phyloP scores from a whole-genome alignment of 2,113 vertebrate species.

The Chionodraco myersi region DNA sequence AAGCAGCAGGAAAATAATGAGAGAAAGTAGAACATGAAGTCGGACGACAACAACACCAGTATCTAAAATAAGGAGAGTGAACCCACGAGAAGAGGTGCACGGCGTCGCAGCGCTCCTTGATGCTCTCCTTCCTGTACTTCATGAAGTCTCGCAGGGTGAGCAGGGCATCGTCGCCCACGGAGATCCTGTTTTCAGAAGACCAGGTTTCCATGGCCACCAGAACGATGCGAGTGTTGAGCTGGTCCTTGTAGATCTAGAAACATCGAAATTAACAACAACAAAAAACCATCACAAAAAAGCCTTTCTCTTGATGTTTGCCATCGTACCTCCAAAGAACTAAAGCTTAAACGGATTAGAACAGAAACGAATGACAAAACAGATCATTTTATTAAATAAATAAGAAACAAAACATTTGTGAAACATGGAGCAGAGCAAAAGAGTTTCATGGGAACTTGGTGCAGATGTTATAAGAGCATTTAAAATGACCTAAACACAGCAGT shows the following conservation, averaged over 20 bases:
- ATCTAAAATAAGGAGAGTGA: neutral
- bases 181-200: conserved; percentile 91
- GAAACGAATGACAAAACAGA: neutral
- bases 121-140: conserved; percentile 92
- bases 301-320: too few relatives aligned
- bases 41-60: neutral
- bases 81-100: conserved; percentile 96
- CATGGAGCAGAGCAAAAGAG: too few relatives aligned
- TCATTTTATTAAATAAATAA: neutral
- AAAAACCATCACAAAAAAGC: neutral
- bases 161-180: conserved; percentile 89
- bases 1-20: too few relatives aligned
- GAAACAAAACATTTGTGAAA: neutral
- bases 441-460: too few relatives aligned
- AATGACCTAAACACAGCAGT: neutral
- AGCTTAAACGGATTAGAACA: neutral
- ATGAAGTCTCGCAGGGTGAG: conserved; percentile 91
- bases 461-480: neutral
- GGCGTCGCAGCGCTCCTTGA: conserved; percentile 89
- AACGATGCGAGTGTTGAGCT: conserved; percentile 96
- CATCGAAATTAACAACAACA: conserved; percentile 10
- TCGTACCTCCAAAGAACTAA: neutral
- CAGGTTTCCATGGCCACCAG: conserved; percentile 98
- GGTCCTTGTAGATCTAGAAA: conserved; percentile 94
- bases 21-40: neutral